Evolutionary conservation across 2,797 vertebrate genomes (phyloP).

Genomic region (Avahi laniger): DNA sequence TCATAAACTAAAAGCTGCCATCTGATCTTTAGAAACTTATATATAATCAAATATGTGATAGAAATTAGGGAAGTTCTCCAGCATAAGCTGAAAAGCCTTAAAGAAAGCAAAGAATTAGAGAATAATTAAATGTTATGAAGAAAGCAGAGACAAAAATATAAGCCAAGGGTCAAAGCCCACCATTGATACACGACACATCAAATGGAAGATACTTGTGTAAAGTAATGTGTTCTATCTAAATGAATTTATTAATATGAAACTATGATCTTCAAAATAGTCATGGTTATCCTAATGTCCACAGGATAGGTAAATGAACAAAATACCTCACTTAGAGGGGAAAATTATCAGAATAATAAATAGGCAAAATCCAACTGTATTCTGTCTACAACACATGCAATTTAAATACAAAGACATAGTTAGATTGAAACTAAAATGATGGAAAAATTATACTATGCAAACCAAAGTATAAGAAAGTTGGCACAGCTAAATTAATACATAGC

Average conservation of each 20-base stretch:
- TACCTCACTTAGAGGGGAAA: background rate
- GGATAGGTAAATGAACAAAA: background rate
- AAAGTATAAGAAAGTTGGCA: background rate
- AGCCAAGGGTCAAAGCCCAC: background rate
- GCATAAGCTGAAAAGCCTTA: background rate
- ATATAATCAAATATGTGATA: constrained; percentile 47
- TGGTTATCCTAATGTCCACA: background rate
- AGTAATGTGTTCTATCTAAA: background rate
- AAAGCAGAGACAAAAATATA: background rate
- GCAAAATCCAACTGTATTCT: background rate
- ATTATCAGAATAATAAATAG: background rate
- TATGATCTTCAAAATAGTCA: background rate
- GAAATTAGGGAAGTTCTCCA: background rate
- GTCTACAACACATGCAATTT: background rate
- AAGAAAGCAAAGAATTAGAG: background rate
- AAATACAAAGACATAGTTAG: background rate
- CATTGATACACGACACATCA: background rate
- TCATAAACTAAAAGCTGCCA: constrained; percentile 38
- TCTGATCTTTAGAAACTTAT: constrained; percentile 52
- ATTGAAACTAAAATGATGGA: background rate
- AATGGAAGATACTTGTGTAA: background rate
- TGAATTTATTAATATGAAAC: background rate
- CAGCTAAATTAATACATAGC: background rate
- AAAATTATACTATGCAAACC: background rate
- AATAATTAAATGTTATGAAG: background rate